Conservation (phyloP, 2,888 invertebrate species). For the Osmoderma eremita region DNA sequence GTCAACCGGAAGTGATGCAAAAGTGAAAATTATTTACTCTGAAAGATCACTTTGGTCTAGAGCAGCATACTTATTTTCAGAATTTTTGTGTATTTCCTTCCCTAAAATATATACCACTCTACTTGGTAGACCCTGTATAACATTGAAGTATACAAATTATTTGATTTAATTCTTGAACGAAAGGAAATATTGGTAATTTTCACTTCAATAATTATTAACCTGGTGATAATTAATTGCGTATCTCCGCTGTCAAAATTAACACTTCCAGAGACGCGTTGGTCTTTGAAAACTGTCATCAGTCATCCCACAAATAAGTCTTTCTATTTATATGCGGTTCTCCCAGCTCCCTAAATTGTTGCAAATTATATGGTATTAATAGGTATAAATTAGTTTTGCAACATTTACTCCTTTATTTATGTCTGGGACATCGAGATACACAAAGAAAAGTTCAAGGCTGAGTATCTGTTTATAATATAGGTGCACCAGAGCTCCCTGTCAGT, state of each 20-base stretch:
- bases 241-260: conserved; percentile 27
- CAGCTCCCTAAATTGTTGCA: conserved; percentile 37
- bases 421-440: conserved; percentile 22
- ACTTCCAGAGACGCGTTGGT: conserved; percentile 9
- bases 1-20: too few species aligned
- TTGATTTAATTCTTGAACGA: too few species aligned
- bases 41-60: too few species aligned
- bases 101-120: too few species aligned
- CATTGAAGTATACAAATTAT: too few species aligned
- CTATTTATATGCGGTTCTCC: conserved; percentile 10
- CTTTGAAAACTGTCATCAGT: conserved; percentile 29
- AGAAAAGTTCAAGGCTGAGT: conserved; percentile 28
- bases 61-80: too few species aligned
- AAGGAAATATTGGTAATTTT: too few species aligned
- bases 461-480: conserved; percentile 27
- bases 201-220: not conserved
- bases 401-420: conserved; percentile 36
- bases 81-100: too few species aligned
- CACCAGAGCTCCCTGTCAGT: conserved; percentile 7
- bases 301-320: conserved; percentile 23
- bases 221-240: conserved; percentile 24
- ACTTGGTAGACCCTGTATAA: too few species aligned
- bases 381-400: conserved; percentile 37
- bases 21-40: too few species aligned
- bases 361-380: conserved; percentile 36